Percentiles rank a stretch among this genome's conserved stretches.
phyloP scores from a whole-genome alignment of 2,888 invertebrate genomes.

The Chymomyza procnemis region DNA sequence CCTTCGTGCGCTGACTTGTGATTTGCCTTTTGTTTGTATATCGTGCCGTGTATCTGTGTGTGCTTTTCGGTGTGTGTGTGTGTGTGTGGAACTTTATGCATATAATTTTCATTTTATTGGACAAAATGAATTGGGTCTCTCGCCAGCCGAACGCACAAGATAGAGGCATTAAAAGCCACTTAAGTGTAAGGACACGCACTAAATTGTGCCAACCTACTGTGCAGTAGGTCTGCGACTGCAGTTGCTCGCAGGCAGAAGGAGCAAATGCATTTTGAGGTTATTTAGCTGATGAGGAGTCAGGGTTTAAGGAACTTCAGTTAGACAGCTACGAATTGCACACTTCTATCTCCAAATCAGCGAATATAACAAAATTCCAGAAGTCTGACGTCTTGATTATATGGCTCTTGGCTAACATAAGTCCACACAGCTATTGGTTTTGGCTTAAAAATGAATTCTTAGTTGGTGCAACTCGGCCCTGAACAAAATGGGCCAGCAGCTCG shows the following conservation, averaged over 20 bases:
- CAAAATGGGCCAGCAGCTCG: too few relatives aligned
- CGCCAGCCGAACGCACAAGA: constrained; percentile 32
- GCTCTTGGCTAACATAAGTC: too few relatives aligned
- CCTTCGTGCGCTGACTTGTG: constrained; percentile 44
- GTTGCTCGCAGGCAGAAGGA: neutral
- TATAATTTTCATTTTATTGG: constrained; percentile 66
- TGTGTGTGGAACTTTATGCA: constrained; percentile 53
- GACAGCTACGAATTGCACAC: too few relatives aligned
- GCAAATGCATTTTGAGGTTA: too few relatives aligned
- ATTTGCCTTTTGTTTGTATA: neutral
- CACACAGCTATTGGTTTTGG: too few relatives aligned
- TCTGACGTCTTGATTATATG: too few relatives aligned
- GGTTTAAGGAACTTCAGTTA: too few relatives aligned
- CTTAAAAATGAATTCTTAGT: too few relatives aligned
- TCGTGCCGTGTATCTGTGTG: neutral
- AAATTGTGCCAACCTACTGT: constrained; percentile 14
- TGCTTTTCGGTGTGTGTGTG: constrained; percentile 21
- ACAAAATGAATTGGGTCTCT: constrained; percentile 62
- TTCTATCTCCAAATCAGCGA: too few relatives aligned
- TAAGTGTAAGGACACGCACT: constrained; percentile 51
- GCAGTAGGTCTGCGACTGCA: neutral
- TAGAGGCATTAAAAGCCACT: constrained; percentile 69
- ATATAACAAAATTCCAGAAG: too few relatives aligned
- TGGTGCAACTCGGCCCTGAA: too few relatives aligned
- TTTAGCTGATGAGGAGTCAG: too few relatives aligned